These are phyloP conservation scores for Myoxocephalus aenaeus DNA, from an alignment of 2,797 vertebrate species.

Conservation along the genomic window DNA sequence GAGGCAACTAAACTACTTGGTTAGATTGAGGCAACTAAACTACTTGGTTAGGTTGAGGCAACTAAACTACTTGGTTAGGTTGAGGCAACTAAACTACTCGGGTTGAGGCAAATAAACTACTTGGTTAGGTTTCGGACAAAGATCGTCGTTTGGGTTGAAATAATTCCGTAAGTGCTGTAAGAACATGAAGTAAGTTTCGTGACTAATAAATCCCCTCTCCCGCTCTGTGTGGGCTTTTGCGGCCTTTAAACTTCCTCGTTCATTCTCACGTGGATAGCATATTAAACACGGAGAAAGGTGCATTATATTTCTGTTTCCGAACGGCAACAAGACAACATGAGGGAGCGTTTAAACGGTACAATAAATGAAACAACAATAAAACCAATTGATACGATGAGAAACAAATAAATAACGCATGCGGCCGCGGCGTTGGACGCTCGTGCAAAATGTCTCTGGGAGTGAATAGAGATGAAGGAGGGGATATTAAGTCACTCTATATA, in stretches of 20 bases:
- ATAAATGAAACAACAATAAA: background rate
- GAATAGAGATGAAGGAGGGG: slow-evolving; percentile 98
- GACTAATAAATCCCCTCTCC: background rate
- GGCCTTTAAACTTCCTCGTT: background rate
- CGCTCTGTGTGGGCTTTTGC: no score
- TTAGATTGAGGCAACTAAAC: no score
- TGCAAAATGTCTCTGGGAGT: slow-evolving; percentile 92
- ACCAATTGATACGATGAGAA: background rate
- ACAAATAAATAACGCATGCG: background rate
- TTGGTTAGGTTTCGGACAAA: background rate
- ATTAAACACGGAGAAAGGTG: no score
- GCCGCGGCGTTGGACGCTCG: slow-evolving; percentile 44
- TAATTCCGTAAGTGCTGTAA: no score
- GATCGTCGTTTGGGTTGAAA: background rate
- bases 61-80: no score
- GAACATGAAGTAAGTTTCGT: background rate
- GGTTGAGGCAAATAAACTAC: no score
- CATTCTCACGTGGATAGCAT: background rate
- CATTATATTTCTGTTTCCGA: no score
- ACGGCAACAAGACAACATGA: background rate
- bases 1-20: no score
- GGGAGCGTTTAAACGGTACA: background rate
- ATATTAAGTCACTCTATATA: slow-evolving; percentile 99
- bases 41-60: no score
- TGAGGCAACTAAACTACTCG: no score